phyloP scores from a whole-genome alignment of 2,888 invertebrate genomes.

The Cephus nigrinus region DNA sequence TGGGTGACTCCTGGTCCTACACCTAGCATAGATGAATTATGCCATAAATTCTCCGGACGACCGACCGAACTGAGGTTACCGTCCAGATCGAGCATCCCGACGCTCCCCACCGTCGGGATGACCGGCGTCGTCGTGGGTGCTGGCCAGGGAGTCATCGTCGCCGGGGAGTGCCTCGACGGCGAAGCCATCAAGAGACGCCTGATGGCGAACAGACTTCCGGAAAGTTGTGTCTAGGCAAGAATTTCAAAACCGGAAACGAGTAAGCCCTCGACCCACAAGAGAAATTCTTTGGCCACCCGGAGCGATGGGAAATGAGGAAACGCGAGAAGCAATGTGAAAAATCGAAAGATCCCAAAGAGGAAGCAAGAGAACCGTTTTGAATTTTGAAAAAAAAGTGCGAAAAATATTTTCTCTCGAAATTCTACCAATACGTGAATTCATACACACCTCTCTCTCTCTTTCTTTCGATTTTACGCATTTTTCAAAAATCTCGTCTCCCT shows the following conservation, averaged over 20 bases:
- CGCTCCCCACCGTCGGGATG: conserved; percentile 43
- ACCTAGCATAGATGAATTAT: conserved; percentile 64
- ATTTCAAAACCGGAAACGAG: neutral
- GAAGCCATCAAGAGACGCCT: conserved; percentile 89
- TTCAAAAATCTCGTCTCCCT: too few relatives aligned
- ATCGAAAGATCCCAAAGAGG: neutral
- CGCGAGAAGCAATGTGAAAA: neutral
- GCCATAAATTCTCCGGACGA: conserved; percentile 60
- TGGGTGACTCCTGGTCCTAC: conserved; percentile 68
- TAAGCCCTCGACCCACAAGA: neutral
- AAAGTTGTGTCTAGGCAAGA: conserved; percentile 82
- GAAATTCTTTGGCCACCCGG: neutral
- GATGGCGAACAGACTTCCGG: conserved; percentile 87
- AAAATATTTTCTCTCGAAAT: neutral
- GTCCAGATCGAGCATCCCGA: conserved; percentile 57
- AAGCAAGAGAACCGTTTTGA: neutral
- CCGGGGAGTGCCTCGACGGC: conserved; percentile 76
- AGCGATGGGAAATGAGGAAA: neutral
- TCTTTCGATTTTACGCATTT: neutral
- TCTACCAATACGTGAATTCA: neutral
- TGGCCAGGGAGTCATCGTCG: conserved; percentile 59
- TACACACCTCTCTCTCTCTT: neutral
- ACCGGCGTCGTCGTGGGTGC: conserved; percentile 49
- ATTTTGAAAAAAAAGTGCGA: neutral
- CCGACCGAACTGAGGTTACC: conserved; percentile 64